phyloP scores from a whole-genome alignment of 2,113 vertebrate genomes.

The Tragulus kanchil region DNA sequence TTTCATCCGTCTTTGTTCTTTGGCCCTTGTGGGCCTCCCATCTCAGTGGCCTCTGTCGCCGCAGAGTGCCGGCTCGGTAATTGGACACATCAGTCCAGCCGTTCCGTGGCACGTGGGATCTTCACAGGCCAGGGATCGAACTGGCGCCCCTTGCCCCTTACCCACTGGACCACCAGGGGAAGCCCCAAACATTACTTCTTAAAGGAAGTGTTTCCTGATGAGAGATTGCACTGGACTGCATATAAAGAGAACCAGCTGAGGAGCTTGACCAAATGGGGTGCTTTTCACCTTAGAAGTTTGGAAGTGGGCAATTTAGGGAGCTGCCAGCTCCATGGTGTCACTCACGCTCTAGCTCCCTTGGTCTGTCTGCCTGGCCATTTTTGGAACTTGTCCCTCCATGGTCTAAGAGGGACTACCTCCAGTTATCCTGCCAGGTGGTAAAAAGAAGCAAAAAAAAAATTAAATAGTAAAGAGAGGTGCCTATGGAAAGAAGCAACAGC shows the following conservation, averaged over 20 bases:
- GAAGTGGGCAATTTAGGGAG: background rate
- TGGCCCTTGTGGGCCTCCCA: too few relatives aligned
- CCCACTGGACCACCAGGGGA: too few relatives aligned
- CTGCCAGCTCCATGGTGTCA: background rate
- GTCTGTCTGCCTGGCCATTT: background rate
- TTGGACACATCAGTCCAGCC: too few relatives aligned
- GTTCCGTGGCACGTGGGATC: too few relatives aligned
- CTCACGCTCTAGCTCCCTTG: too few relatives aligned
- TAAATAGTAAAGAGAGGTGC: background rate
- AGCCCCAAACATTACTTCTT: background rate
- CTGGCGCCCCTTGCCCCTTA: too few relatives aligned
- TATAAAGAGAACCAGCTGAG: background rate
- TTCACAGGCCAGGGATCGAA: too few relatives aligned
- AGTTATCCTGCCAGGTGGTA: background rate
- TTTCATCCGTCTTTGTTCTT: too few relatives aligned
- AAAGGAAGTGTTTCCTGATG: background rate
- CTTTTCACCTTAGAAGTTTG: background rate
- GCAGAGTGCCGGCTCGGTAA: too few relatives aligned
- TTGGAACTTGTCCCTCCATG: background rate
- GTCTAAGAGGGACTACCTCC: background rate
- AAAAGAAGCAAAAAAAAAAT: background rate
- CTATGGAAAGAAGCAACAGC: background rate
- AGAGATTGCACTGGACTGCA: background rate
- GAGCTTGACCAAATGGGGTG: background rate
- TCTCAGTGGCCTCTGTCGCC: too few relatives aligned